Base-by-base conservation (phyloP, 2,113 vertebrate genomes). In the Prochilodus magdalenae region DNA sequence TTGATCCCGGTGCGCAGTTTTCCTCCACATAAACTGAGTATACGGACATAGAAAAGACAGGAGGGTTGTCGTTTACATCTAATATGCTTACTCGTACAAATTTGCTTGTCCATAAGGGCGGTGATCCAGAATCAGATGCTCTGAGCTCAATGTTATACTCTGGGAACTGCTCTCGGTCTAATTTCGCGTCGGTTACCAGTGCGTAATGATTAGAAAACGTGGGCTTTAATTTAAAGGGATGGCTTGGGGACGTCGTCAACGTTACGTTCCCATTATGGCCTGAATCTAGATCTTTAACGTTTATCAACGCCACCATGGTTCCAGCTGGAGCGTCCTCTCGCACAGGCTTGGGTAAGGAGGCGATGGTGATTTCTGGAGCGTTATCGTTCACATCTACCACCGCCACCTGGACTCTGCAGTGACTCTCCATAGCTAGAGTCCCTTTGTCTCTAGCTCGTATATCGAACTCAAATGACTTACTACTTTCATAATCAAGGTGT, bases 361-460 rank as follows among this genome's bases (percentile, higher is more conserved):
- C 95, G 36, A 96, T 87, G 63, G 90, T 93, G 70, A 96, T 92
- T 81, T 96, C 94, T 0, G 95, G 96, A 57, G 89, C 87, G 0
- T 97, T 96, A 87, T 97, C 96, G 3, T 97, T 97, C 27, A 95
- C 91, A 59, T 97, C 96, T 0, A 90, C 80, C 77, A 97, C 85
- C 72, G 93, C 91, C 66, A 97, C 85, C 74, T 95, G 83, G 47
- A 96, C 82, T 0, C 84, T 94, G 86, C 95, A 93, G 51, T 94
- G 93, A 47, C 93, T 92, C 8, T 94, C 93, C 92, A 93, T 95
- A 0, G 83, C 90, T 22, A 92, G 90, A 0, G 90, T 88, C 0
- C 95, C 96, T 86, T 94, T 96, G 89, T 96, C 96, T 87, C 90
- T 94, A 73, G 94, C 95, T 60, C 94, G 92, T 80, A 96, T 89